These are phyloP conservation scores for Ascidia mentula DNA, from an alignment of 23 tunicate species.

Conservation along the genomic window DNA sequence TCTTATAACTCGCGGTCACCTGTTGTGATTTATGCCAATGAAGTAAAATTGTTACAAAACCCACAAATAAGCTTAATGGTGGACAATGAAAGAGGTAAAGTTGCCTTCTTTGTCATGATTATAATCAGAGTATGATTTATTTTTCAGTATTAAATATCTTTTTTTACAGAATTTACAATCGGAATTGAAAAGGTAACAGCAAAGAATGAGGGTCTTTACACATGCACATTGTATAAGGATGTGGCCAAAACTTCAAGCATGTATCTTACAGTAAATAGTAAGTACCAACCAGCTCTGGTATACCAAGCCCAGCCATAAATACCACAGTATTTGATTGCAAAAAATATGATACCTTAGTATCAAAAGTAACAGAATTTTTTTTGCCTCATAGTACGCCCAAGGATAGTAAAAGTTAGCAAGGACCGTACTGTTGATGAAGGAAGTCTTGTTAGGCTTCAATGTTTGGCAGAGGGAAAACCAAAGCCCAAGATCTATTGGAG, in stretches of 20 bases:
- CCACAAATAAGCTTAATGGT: not conserved
- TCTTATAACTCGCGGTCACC: not conserved
- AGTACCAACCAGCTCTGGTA: too few species aligned
- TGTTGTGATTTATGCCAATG: not conserved
- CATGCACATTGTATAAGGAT: constrained; percentile 42
- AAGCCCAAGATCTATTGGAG: constrained; percentile 75
- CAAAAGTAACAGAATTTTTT: too few species aligned
- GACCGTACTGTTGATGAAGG: constrained; percentile 57
- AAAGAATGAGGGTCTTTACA: constrained; percentile 55
- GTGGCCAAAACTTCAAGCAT: constrained; percentile 18
- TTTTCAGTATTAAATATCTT: not conserved
- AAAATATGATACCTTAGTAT: too few species aligned
- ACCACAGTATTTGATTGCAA: too few species aligned
- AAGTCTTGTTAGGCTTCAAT: constrained; percentile 30
- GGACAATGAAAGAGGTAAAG: not conserved
- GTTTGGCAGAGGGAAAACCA: constrained; percentile 71
- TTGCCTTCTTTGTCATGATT: not conserved
- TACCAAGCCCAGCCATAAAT: too few species aligned
- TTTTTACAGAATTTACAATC: constrained; percentile 38
- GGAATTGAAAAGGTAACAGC: constrained; percentile 30
- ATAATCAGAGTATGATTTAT: not conserved
- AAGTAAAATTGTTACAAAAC: not conserved
- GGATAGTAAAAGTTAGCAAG: constrained; percentile 21
- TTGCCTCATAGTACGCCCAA: constrained; percentile 32
- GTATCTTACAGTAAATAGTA: constrained; percentile 56